phyloP scores from a whole-genome alignment of 1,140 invertebrate species.

The Drosophila orosa region DNA sequence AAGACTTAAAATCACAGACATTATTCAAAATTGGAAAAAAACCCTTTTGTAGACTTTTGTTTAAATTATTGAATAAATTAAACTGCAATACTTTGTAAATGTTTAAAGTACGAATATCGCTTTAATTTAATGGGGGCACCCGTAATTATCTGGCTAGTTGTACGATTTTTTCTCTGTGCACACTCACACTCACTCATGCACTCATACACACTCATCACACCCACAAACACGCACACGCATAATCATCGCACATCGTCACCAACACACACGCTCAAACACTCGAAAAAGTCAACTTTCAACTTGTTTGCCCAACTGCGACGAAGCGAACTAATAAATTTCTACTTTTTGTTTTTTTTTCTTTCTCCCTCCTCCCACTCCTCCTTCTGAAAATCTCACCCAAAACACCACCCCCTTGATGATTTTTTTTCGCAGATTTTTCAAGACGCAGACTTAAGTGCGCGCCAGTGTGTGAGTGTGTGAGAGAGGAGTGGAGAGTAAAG shows the following conservation, averaged over 20 bases:
- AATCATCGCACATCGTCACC: conserved; percentile 41
- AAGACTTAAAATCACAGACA: too few species aligned
- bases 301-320: conserved; percentile 78
- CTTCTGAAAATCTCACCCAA: conserved; percentile 10
- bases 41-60: not conserved
- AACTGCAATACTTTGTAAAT: not conserved
- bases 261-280: conserved; percentile 38
- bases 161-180: conserved; percentile 13
- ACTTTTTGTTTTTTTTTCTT: conserved; percentile 58
- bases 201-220: conserved; percentile 36
- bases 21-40: not conserved
- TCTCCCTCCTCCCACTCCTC: conserved; percentile 9
- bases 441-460: conserved; percentile 35
- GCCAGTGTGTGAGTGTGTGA: conserved; percentile 55
- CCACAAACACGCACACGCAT: conserved; percentile 36
- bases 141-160: not conserved
- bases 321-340: conserved; percentile 82
- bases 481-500: conserved; percentile 53
- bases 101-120: not conserved
- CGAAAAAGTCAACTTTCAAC: conserved; percentile 63
- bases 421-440: conserved; percentile 75
- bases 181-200: conserved; percentile 17
- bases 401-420: conserved; percentile 55
- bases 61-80: not conserved
- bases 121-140: not conserved